These are phyloP conservation scores for Rhyacichthys aspro DNA, from an alignment of 2,797 vertebrate genomes.

Conservation along the genomic window DNA sequence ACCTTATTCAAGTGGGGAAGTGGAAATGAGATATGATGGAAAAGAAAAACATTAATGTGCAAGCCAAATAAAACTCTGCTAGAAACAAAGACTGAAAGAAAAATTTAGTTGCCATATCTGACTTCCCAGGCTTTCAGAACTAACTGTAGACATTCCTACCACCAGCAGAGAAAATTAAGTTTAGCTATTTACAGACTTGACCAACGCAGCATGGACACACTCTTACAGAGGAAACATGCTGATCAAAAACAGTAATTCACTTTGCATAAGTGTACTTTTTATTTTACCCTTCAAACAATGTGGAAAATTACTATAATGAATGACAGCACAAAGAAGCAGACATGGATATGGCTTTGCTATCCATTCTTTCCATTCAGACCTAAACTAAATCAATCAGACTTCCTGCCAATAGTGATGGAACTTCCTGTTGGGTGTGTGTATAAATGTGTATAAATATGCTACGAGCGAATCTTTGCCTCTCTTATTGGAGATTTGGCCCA, in stretches of 20 bases:
- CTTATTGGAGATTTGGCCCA: conserved; percentile 50
- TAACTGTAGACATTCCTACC: conserved; percentile 56
- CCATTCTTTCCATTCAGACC: conserved; percentile 42
- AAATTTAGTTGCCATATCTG: conserved; percentile 26
- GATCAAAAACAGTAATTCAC: conserved; percentile 49
- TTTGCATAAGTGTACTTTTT: conserved; percentile 13
- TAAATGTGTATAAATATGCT: conserved; percentile 36
- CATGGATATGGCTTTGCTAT: conserved; percentile 16
- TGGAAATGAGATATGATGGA: background rate
- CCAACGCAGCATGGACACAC: conserved; percentile 26
- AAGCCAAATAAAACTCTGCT: conserved; percentile 17
- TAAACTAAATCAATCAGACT: conserved; percentile 52
- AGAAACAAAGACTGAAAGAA: conserved; percentile 21
- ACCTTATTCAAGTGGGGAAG: background rate
- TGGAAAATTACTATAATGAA: conserved; percentile 23
- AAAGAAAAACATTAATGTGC: background rate
- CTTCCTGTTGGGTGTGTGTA: conserved; percentile 39
- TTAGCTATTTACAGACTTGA: conserved; percentile 47
- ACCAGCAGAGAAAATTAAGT: conserved; percentile 68
- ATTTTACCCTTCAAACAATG: background rate
- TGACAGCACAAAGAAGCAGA: conserved; percentile 17
- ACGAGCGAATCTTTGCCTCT: conserved; percentile 33
- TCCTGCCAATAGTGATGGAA: conserved; percentile 49
- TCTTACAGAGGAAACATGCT: conserved; percentile 42
- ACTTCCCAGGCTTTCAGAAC: conserved; percentile 47